These are phyloP conservation scores for Saguinus imperator DNA, from an alignment of 2,113 vertebrate genomes.

Conservation along the genomic window DNA sequence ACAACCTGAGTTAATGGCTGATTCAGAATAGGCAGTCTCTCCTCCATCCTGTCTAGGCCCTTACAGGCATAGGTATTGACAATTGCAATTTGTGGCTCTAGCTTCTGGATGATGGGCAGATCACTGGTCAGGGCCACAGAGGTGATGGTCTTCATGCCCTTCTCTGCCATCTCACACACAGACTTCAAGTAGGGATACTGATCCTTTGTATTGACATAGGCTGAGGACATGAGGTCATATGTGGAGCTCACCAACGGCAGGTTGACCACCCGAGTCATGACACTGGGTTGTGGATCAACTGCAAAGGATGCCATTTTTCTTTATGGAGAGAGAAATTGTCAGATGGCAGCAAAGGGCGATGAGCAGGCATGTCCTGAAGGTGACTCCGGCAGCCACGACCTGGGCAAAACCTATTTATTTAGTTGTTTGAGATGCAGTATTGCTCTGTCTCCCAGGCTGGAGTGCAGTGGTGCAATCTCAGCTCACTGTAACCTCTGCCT, in stretches of 20 bases:
- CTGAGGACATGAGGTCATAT: constrained; percentile 84
- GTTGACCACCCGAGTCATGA: constrained; percentile 85
- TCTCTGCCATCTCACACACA: too few relatives aligned
- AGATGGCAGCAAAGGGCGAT: too few relatives aligned
- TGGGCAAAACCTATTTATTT: too few relatives aligned
- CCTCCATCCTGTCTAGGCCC: constrained; percentile 93
- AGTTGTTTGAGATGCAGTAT: too few relatives aligned
- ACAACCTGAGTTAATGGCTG: constrained; percentile 89
- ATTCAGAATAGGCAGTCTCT: constrained; percentile 89
- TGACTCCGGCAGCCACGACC: too few relatives aligned
- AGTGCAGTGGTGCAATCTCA: too few relatives aligned
- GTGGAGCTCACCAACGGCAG: constrained; percentile 91
- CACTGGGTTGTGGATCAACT: constrained; percentile 81
- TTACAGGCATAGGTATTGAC: constrained; percentile 92
- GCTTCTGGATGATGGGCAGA: constrained; percentile 86
- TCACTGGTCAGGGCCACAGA: too few relatives aligned
- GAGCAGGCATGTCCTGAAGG: too few relatives aligned
- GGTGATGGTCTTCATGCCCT: too few relatives aligned
- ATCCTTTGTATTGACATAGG: constrained; percentile 87
- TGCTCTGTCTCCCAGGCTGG: too few relatives aligned
- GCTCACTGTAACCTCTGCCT: too few relatives aligned
- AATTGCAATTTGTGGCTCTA: constrained; percentile 92
- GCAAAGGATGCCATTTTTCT: constrained; percentile 81
- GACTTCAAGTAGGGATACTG: constrained; percentile 86
- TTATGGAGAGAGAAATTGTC: constrained; percentile 37